phyloP scores from a whole-genome alignment of 64 coral and sea anemone genomes.

The Catalaphyllia jardinei region DNA sequence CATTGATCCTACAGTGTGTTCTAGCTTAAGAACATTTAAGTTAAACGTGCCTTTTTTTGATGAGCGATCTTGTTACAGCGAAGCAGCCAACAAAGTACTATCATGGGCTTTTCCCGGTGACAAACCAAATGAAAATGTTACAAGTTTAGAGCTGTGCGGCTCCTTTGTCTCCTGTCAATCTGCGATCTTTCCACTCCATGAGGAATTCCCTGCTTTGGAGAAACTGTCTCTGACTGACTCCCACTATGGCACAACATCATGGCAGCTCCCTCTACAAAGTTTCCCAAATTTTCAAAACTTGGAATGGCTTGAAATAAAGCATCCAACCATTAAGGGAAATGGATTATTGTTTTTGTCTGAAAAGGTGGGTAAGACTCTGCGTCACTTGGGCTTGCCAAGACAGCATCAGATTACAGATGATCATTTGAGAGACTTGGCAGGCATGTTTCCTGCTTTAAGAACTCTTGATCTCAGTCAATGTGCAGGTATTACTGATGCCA shows the following conservation, averaged over 20 bases:
- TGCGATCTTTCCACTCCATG: background rate
- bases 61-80: background rate
- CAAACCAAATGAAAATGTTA: background rate
- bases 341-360: background rate
- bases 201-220: background rate
- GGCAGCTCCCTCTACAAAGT: background rate
- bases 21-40: background rate
- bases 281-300: background rate
- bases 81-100: background rate
- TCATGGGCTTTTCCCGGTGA: background rate
- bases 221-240: background rate
- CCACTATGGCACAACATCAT: too few species aligned
- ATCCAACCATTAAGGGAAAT: background rate
- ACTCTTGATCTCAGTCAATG: slow-evolving; percentile 12
- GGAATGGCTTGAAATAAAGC: slow-evolving; percentile 9
- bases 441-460: slow-evolving; percentile 9
- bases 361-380: background rate
- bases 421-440: background rate
- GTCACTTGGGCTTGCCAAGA: background rate
- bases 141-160: background rate
- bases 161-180: too few species aligned
- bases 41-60: background rate
- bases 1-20: background rate
- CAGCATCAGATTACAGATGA: background rate
- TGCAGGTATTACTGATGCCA: background rate